A percentile compares a stretch with the other conserved stretches of the same genome.
phyloP scores from a whole-genome alignment of 2,113 vertebrate species.

The Cisticola juncidis region DNA sequence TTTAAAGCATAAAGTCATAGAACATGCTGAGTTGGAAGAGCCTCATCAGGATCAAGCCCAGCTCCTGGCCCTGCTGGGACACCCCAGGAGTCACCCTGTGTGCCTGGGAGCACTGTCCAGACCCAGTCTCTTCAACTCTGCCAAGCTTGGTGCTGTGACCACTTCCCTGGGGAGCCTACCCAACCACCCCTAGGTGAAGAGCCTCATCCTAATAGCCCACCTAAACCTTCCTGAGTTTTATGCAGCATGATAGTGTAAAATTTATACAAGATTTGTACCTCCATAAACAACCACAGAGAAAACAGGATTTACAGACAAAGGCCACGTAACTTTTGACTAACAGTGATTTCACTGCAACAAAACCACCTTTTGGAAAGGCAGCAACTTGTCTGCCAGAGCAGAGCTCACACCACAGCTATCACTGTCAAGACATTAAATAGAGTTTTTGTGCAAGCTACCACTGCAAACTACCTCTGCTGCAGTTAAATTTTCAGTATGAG shows the following conservation, averaged over 20 bases:
- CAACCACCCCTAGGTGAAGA: not conserved
- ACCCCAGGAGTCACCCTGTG: not conserved
- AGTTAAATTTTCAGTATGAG: not conserved
- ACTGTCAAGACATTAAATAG: not conserved
- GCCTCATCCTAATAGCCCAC: not conserved
- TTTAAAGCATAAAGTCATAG: not conserved
- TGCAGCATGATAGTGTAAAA: not conserved
- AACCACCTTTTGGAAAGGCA: not conserved
- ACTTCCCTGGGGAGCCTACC: not conserved
- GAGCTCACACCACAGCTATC: not conserved
- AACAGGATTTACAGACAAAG: not conserved
- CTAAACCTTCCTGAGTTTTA: not conserved
- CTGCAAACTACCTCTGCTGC: not conserved
- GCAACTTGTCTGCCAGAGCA: not conserved
- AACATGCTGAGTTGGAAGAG: not conserved
- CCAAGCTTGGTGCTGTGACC: not conserved
- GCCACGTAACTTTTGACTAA: not conserved
- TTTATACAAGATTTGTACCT: not conserved
- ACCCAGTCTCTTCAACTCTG: not conserved
- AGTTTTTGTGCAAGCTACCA: not conserved
- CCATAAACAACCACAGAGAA: not conserved
- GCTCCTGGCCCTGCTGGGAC: not conserved
- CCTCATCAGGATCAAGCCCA: not conserved
- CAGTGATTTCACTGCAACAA: not conserved
- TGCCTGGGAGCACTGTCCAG: not conserved